phyloP scores from a whole-genome alignment of 2,888 invertebrate genomes.

The Diogma glabrata region DNA sequence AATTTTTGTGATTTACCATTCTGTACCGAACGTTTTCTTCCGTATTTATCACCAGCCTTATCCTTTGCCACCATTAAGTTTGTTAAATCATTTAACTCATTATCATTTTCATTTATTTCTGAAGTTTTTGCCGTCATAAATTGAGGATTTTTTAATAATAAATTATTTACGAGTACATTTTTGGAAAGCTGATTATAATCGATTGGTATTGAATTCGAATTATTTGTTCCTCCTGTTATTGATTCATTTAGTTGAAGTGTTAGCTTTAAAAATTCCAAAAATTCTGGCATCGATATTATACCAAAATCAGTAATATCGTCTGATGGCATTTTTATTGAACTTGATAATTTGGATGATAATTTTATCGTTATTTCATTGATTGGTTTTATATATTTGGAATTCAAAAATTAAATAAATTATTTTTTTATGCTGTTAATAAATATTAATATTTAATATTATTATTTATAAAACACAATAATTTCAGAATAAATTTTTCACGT shows the following conservation, averaged over 20 bases:
- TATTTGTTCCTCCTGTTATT: conserved; percentile 19
- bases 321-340: conserved; percentile 2
- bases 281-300: conserved; percentile 31
- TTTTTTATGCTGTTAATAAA: too few relatives aligned
- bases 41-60: conserved; percentile 7
- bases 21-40: conserved; percentile 3
- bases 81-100: conserved; percentile 5
- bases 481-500: too few relatives aligned
- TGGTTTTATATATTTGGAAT: too few relatives aligned
- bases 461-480: too few relatives aligned
- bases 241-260: conserved; percentile 36
- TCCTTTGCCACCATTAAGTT: background rate
- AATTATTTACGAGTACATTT: conserved; percentile 30
- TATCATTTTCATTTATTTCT: conserved; percentile 5
- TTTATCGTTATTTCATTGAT: too few relatives aligned
- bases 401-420: too few relatives aligned
- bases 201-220: conserved; percentile 16
- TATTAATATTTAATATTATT: too few relatives aligned
- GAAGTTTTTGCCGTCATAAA: background rate
- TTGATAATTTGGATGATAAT: too few relatives aligned
- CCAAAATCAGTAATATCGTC: background rate
- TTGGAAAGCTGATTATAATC: conserved; percentile 30
- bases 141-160: conserved; percentile 20
- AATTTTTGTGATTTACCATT: conserved; percentile 5
- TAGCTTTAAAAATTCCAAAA: conserved; percentile 35